A percentile compares a stretch with the other conserved stretches of the same genome.
These are phyloP conservation scores for Danio choprae DNA, from an alignment of 2,797 vertebrate genomes.

Conservation along the genomic window DNA sequence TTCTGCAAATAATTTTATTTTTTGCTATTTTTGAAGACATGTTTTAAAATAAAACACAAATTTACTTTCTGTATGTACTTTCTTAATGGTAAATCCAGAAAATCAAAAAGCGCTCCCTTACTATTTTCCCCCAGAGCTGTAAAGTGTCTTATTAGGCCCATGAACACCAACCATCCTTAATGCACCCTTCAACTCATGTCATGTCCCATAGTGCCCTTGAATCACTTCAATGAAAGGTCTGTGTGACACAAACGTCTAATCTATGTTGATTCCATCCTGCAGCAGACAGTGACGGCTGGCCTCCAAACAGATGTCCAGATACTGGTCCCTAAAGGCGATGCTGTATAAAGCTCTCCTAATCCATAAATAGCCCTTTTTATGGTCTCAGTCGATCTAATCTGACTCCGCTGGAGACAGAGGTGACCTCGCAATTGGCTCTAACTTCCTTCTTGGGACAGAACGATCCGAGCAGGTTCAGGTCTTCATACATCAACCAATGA, in stretches of 20 bases:
- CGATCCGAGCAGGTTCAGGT: not conserved
- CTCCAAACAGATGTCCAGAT: slow-evolving; percentile 44
- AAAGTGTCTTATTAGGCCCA: not conserved
- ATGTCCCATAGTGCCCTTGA: not conserved
- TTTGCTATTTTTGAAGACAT: no score
- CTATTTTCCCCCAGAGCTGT: not conserved
- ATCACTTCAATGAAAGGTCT: slow-evolving; percentile 20
- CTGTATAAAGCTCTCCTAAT: slow-evolving; percentile 33
- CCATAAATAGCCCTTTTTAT: slow-evolving; percentile 42
- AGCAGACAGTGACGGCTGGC: slow-evolving; percentile 38
- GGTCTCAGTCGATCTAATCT: slow-evolving; percentile 34
- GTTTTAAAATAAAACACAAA: no score
- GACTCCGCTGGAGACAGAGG: slow-evolving; percentile 20
- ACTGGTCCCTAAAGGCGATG: slow-evolving; percentile 35
- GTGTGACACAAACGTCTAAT: slow-evolving; percentile 17
- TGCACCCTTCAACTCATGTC: not conserved
- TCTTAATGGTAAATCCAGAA: no score
- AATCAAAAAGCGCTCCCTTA: not conserved
- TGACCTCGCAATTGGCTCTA: slow-evolving; percentile 25
- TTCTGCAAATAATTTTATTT: no score
- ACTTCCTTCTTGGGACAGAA: slow-evolving; percentile 10
- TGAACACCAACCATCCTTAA: slow-evolving; percentile 13
- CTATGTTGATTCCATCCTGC: slow-evolving; percentile 28
- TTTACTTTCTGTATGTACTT: no score
- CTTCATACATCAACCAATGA: not conserved